Conservation (phyloP, 37 sponge, comb jelly and placozoan species). For the Agelas oroides region DNA sequence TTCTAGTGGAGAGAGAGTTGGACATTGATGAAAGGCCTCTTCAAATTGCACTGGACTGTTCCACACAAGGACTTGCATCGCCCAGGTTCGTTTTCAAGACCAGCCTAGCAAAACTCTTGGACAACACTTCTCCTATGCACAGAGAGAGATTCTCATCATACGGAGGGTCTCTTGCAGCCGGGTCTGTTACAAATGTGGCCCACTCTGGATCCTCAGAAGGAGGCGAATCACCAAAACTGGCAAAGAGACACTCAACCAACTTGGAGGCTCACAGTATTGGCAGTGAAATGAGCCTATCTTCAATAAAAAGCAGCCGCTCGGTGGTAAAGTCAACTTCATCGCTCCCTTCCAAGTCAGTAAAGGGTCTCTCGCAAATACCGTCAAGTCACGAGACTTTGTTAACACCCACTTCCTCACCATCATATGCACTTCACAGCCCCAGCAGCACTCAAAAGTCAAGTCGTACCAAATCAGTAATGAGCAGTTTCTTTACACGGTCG, state of each 20-base stretch:
- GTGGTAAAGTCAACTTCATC: conserved; percentile 19
- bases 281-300: conserved; percentile 19
- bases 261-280: conserved; percentile 14
- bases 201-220: conserved; percentile 6
- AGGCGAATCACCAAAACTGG: no score
- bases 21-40: conserved; percentile 65
- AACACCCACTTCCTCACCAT: conserved; percentile 6
- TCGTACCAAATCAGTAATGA: conserved; percentile 12
- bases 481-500: conserved; percentile 38
- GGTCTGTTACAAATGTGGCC: conserved; percentile 5
- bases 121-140: not conserved
- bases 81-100: conserved; percentile 61
- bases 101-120: not conserved
- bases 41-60: conserved; percentile 64
- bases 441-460: not conserved
- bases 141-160: conserved; percentile 8
- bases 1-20: conserved; percentile 64
- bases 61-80: conserved; percentile 28
- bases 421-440: not conserved
- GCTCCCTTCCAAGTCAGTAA: not conserved
- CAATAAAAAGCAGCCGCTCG: conserved; percentile 10
- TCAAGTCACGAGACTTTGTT: not conserved
- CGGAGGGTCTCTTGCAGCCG: not conserved
- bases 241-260: not conserved
- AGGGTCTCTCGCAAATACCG: conserved; percentile 1